phyloP scores from a whole-genome alignment of 2,888 invertebrate genomes.

The Cybosia mesomella region DNA sequence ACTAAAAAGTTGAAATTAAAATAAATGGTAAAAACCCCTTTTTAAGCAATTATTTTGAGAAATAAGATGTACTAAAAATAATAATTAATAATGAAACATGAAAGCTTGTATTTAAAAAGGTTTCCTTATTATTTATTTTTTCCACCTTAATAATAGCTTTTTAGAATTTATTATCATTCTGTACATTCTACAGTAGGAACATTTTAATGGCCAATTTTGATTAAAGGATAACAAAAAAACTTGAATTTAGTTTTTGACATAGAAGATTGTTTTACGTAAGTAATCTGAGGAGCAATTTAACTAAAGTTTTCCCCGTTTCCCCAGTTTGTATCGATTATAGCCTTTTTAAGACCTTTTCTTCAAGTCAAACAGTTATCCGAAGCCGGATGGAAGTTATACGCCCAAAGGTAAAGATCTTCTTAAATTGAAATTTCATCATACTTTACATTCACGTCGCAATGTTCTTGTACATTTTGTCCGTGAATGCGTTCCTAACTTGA shows the following conservation, averaged over 20 bases:
- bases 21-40: too few relatives aligned
- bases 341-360: conserved; percentile 28
- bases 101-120: too few relatives aligned
- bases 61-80: too few relatives aligned
- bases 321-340: conserved; percentile 25
- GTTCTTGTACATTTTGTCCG: background rate
- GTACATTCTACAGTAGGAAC: background rate
- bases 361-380: conserved; percentile 40
- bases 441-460: background rate
- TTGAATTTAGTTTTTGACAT: background rate
- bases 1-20: too few relatives aligned
- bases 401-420: conserved; percentile 12
- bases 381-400: conserved; percentile 23
- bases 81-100: too few relatives aligned
- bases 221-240: background rate
- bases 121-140: too few relatives aligned
- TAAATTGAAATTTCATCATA: conserved; percentile 6
- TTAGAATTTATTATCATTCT: background rate
- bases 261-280: background rate
- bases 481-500: background rate
- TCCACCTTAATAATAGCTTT: background rate
- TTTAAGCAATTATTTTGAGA: too few relatives aligned
- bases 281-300: conserved; percentile 19
- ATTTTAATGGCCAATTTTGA: conserved; percentile 1
- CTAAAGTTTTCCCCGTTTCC: background rate